Conservation (phyloP, 2,888 invertebrate genomes). For the Frankliniella intonsa region DNA sequence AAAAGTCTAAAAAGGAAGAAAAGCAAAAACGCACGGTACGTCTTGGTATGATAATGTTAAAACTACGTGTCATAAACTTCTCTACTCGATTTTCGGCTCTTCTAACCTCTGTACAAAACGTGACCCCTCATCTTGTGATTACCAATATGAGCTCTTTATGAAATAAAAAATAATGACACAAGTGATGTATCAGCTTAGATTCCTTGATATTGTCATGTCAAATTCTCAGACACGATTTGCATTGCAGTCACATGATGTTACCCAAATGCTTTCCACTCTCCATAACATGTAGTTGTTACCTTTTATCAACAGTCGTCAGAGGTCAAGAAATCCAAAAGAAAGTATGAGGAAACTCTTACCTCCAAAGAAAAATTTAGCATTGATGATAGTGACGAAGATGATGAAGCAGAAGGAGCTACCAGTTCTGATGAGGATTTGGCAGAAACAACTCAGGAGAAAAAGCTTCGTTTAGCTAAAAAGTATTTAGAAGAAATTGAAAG, state of each 20-base stretch:
- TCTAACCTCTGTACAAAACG: not conserved
- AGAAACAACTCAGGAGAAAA: conserved; percentile 87
- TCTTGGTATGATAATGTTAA: not conserved
- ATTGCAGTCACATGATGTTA: not conserved
- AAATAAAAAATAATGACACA: not conserved
- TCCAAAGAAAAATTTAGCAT: conserved; percentile 55
- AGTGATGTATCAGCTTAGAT: too few species aligned
- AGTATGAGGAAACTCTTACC: conserved; percentile 46
- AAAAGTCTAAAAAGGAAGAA: not conserved
- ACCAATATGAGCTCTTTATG: not conserved
- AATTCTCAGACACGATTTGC: not conserved
- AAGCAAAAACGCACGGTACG: conserved; percentile 9
- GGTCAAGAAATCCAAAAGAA: conserved; percentile 33
- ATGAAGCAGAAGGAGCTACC: conserved; percentile 35
- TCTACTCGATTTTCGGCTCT: not conserved
- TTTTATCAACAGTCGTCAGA: conserved; percentile 18
- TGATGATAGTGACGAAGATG: conserved; percentile 38
- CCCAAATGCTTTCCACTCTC: not conserved
- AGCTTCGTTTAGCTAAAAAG: conserved; percentile 80
- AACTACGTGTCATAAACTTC: not conserved
- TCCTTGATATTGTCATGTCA: not conserved
- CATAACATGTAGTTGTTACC: not conserved
- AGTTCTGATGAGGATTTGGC: conserved; percentile 41
- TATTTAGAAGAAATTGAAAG: conserved; percentile 82
- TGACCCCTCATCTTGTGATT: not conserved